Evolutionary conservation across 2,113 vertebrate genomes (phyloP).

Genomic region (Castor canadensis): DNA sequence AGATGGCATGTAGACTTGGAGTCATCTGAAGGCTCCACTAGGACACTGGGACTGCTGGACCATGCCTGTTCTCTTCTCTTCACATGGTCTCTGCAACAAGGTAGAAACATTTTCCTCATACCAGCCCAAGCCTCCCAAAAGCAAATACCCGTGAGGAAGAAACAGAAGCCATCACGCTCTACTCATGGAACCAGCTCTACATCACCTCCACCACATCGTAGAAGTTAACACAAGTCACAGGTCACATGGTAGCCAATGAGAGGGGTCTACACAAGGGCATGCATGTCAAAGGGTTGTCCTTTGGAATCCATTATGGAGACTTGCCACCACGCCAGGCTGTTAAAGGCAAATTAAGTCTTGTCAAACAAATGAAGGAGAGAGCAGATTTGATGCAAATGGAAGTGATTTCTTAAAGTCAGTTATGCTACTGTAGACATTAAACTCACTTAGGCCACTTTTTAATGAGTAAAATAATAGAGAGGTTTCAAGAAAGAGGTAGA

Average conservation of each 20-base stretch:
- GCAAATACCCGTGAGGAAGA: background rate
- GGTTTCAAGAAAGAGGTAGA: background rate
- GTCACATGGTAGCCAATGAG: background rate
- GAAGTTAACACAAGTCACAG: background rate
- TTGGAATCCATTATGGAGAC: background rate
- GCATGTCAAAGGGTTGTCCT: background rate
- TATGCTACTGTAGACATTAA: background rate
- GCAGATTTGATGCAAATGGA: background rate
- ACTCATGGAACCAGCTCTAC: background rate
- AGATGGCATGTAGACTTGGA: background rate
- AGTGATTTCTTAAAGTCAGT: constrained; percentile 11
- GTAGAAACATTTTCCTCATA: background rate
- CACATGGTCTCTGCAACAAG: background rate
- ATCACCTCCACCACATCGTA: background rate
- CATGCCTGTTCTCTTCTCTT: background rate
- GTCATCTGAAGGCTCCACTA: background rate
- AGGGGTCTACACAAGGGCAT: background rate
- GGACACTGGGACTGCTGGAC: background rate
- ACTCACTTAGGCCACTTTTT: background rate
- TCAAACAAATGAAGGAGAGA: constrained; percentile 1
- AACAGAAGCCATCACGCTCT: background rate
- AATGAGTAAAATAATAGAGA: background rate
- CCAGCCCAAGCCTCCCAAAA: background rate
- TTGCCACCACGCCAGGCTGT: background rate
- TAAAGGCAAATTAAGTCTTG: background rate